A percentile compares a stretch with the other conserved stretches of the same genome.
phyloP scores from a whole-genome alignment of 1,140 invertebrate genomes.

The Drosophila azteca region DNA sequence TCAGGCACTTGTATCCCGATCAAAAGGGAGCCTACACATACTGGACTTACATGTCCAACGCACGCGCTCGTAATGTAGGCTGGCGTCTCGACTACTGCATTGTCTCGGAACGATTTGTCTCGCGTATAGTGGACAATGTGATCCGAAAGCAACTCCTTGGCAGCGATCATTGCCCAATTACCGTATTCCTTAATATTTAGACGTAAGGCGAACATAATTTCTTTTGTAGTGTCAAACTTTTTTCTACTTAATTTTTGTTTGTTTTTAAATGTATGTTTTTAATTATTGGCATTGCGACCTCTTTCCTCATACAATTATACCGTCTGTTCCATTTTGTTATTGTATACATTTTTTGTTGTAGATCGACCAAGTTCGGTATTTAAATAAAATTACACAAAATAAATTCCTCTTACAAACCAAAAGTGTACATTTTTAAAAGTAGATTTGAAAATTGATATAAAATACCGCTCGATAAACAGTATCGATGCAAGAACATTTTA shows the following conservation, averaged over 20 bases:
- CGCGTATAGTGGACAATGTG: slow-evolving; percentile 91
- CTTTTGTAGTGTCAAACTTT: slow-evolving; percentile 32
- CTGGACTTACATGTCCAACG: slow-evolving; percentile 87
- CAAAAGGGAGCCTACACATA: slow-evolving; percentile 94
- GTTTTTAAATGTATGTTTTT: background rate
- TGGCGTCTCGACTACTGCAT: slow-evolving; percentile 99
- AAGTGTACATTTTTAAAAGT: background rate
- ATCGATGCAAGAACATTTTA: no score
- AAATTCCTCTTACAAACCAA: background rate
- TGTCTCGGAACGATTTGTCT: slow-evolving; percentile 90
- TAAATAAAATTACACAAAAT: slow-evolving; percentile 23
- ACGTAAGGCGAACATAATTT: no score
- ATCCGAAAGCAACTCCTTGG: slow-evolving; percentile 90
- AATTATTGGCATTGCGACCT: background rate
- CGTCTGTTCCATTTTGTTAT: background rate
- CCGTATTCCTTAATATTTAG: slow-evolving; percentile 87
- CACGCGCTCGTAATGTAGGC: slow-evolving; percentile 94
- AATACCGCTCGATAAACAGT: no score
- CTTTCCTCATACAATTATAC: background rate
- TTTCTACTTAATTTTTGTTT: slow-evolving; percentile 1
- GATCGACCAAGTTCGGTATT: slow-evolving; percentile 31
- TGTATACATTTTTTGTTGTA: slow-evolving; percentile 21
- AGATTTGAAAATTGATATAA: no score
- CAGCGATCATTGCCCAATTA: slow-evolving; percentile 95
- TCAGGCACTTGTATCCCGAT: slow-evolving; percentile 94